phyloP scores from a whole-genome alignment of 2,113 vertebrate species.

The Sterrhoptilus dennistouni region DNA sequence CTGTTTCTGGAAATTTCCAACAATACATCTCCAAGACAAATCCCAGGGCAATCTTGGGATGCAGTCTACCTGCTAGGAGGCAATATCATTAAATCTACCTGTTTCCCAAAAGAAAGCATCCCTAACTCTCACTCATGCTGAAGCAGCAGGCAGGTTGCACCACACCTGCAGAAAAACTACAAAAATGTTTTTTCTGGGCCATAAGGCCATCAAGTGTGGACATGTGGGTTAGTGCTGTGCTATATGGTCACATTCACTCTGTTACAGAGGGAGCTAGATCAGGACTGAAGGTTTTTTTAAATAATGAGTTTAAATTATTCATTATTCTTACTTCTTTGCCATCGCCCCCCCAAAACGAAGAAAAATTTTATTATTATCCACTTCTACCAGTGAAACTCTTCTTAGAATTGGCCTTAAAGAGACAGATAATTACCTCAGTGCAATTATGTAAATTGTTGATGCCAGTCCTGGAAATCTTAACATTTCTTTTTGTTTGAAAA shows the following conservation, averaged over 20 bases:
- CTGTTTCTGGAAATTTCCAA: background rate
- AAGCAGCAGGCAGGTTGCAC: accelerated
- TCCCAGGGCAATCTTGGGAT: background rate
- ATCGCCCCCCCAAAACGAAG: accelerated
- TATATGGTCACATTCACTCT: background rate
- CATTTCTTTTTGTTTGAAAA: background rate
- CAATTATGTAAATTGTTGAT: background rate
- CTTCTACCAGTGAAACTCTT: background rate
- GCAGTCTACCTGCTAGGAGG: background rate
- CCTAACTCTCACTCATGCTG: too few species aligned
- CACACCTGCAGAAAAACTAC: background rate
- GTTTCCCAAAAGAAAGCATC: background rate
- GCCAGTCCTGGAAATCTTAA: background rate
- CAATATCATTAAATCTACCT: background rate
- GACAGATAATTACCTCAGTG: background rate
- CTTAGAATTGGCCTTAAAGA: background rate
- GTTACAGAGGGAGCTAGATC: background rate
- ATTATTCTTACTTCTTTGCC: background rate
- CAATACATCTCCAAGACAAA: background rate
- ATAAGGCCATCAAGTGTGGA: background rate
- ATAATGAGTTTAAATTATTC: background rate
- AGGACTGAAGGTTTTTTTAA: background rate
- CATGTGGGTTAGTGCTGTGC: background rate
- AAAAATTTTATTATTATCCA: background rate
- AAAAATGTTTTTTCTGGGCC: background rate